These are phyloP conservation scores for Pandemis cinnamomeana DNA, from an alignment of 2,888 invertebrate genomes.

Conservation along the genomic window DNA sequence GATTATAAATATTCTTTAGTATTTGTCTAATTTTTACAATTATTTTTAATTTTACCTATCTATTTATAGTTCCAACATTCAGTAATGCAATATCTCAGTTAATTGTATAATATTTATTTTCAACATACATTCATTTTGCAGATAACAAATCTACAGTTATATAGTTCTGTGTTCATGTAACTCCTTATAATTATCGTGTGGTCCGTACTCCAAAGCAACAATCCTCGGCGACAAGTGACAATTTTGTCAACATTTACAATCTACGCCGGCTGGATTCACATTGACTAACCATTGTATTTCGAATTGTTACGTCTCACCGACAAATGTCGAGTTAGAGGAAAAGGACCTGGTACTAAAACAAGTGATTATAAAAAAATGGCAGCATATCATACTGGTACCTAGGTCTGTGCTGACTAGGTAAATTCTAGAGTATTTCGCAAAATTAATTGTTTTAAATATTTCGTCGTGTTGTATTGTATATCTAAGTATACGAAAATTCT, in stretches of 20 bases:
- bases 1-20: slow-evolving; percentile 57
- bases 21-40: slow-evolving; percentile 72
- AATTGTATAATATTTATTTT: slow-evolving; percentile 47
- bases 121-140: slow-evolving; percentile 47
- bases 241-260: no score
- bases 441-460: slow-evolving; percentile 25
- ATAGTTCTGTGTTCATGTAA: slow-evolving; percentile 48
- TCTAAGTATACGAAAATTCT: slow-evolving; percentile 45
- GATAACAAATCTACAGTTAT: slow-evolving; percentile 47
- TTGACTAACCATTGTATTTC: no score
- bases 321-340: no score
- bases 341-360: slow-evolving; percentile 37
- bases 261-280: no score
- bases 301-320: no score
- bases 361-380: slow-evolving; percentile 46
- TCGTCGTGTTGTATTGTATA: slow-evolving; percentile 13
- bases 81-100: slow-evolving; percentile 48
- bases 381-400: slow-evolving; percentile 45
- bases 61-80: slow-evolving; percentile 70
- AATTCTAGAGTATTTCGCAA: slow-evolving; percentile 39
- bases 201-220: no score
- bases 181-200: slow-evolving; percentile 40
- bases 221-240: no score
- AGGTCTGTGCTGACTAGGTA: slow-evolving; percentile 46
- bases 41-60: slow-evolving; percentile 73